phyloP scores from a whole-genome alignment of 2,888 invertebrate genomes.

The Lepas anatifera region DNA sequence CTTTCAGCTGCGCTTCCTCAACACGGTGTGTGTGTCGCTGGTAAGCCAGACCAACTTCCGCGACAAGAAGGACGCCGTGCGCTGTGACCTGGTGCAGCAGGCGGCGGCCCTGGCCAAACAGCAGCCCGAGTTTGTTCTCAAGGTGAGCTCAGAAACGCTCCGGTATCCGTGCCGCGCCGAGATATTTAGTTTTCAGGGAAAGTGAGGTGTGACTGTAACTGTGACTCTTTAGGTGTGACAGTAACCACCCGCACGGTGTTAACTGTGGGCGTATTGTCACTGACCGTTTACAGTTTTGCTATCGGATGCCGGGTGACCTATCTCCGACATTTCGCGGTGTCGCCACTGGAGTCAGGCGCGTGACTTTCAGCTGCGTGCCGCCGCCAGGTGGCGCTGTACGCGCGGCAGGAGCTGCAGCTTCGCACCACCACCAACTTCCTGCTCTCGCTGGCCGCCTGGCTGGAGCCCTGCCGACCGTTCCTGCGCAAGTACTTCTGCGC shows the following conservation, averaged over 20 bases:
- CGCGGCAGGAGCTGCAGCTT: constrained; percentile 37
- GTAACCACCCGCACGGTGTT: too few species aligned
- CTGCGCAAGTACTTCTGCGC: constrained; percentile 35
- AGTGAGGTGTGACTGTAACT: too few species aligned
- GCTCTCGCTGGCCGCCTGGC: constrained; percentile 33
- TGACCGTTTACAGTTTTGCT: too few species aligned
- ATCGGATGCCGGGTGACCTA: not conserved
- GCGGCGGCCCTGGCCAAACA: not conserved
- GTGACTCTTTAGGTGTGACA: too few species aligned
- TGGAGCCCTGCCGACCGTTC: constrained; percentile 32
- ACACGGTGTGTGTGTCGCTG: not conserved
- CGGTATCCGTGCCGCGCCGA: too few species aligned
- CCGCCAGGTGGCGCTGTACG: constrained; percentile 35
- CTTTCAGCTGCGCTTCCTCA: not conserved
- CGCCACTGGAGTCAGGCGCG: too few species aligned
- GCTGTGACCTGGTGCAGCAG: not conserved
- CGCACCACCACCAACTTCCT: constrained; percentile 37
- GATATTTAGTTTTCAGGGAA: too few species aligned
- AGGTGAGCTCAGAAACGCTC: too few species aligned
- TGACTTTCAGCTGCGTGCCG: too few species aligned
- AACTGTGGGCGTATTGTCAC: too few species aligned
- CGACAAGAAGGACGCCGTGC: not conserved
- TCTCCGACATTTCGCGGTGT: too few species aligned
- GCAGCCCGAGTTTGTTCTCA: not conserved
- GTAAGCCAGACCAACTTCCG: not conserved